Evolutionary conservation across 2,797 vertebrate species (phyloP), one percentile per base, ranked within the genome.

Genomic region (Coracias cyanogaster): DNA sequence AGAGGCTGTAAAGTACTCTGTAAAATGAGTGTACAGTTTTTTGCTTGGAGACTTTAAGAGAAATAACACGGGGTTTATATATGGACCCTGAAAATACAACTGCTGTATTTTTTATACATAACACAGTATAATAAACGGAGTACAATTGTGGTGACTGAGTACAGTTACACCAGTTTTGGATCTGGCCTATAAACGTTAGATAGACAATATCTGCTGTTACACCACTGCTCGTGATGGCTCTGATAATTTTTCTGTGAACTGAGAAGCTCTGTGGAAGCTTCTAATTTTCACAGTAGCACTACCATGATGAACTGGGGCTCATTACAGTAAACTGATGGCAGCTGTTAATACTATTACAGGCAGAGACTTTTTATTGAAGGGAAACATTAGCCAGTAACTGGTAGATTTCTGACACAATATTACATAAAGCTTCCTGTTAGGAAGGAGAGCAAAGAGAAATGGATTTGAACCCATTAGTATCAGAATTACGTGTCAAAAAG

Each of bases 401-500:
- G 82, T 96, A 90, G 89, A 95, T 98, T 97, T 97, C 95, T 98
- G 97, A 97, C 96, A 98, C 69, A 61, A 70, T 84, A 69, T 97
- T 97, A 96, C 92, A 97, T 94, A 97, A 95, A 97, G 90, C 90
- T 97, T 98, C 96, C 97, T 97, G 90, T 97, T 98, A 96, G 89
- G 89, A 97, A 95, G 72, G 90, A 80, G 79, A 95, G 91, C 81
- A 95, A 96, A 97, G 90, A 97, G 92, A 97, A 97, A 96, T 97
- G 91, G 84, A 97, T 98, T 93, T 97, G 88, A 97, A 97, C 94
- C 94, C 95, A 95, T 97, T 98, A 97, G 95, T 97, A 97, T 97
- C 86, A 96, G 96, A 98, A 98, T 98, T 98, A 97, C 51, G 48
- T 98, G 97, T 98, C 97, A 97, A 96, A 98, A 97, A 98, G 82